These are phyloP conservation scores for Ovibos moschatus DNA, from an alignment of 2,113 vertebrate species.

Conservation along the genomic window DNA sequence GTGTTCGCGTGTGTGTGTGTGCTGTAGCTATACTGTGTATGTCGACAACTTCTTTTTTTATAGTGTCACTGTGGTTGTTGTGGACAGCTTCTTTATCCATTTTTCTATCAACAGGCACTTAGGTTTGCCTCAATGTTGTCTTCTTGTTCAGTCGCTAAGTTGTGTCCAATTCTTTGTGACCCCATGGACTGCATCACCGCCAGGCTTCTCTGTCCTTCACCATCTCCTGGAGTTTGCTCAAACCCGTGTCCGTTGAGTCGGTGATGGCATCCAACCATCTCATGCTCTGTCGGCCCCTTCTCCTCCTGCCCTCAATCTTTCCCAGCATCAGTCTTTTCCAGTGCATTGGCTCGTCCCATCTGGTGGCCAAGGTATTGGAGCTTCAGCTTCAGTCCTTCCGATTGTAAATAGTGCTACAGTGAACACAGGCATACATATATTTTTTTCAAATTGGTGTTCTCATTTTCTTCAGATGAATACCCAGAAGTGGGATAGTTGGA, in stretches of 20 bases:
- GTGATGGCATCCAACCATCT: not conserved
- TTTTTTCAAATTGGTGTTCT: not conserved
- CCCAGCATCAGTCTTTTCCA: not conserved
- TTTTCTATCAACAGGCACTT: not conserved
- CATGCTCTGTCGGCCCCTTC: not conserved
- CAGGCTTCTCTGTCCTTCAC: not conserved
- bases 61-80: not conserved
- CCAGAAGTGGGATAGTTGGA: not conserved
- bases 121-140: not conserved
- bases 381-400: not conserved
- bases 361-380: not conserved
- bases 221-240: not conserved
- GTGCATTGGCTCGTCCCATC: not conserved
- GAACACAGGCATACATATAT: not conserved
- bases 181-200: not conserved
- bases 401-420: not conserved
- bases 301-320: not conserved
- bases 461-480: not conserved
- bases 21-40: not conserved
- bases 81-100: not conserved
- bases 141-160: not conserved
- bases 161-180: not conserved
- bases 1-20: not conserved
- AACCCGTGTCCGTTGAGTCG: rapidly evolving
- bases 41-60: not conserved